Base-by-base conservation (phyloP, 2,888 invertebrate genomes). In the Falcaria lacertinaria region DNA sequence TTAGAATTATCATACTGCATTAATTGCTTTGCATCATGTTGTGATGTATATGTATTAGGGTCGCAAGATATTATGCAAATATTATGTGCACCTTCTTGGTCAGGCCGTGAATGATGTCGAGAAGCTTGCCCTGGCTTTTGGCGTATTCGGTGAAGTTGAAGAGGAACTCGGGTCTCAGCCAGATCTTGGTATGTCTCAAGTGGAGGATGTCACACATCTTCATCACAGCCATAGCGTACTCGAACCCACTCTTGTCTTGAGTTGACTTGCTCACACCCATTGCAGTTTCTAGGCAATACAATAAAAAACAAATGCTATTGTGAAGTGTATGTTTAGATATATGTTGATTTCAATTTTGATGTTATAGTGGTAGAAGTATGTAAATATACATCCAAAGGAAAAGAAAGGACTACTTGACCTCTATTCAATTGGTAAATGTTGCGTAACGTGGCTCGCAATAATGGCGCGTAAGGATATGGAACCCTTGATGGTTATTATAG, bases 191-290 rank as follows among this genome's bases (percentile, higher is more conserved):
- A 61, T 96, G 96, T 58, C 96, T 93, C 48, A 95, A 81, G 66
- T 96, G 96, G 0, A 96, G 91, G 58, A 96, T 96, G 61, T 95
- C 95, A 64, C 95, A 95, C 95, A 96, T 95, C 70, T 96, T 95
- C 95, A 96, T 96, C 3, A 96, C 96, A 50, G 96, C 96, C 92
- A 95, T 93, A 0, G 96, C 96, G 61, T 96, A 96, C 78, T 96
- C 96, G 63, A 93, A 94, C 33, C 95, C 95, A 51, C 94, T 95
- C 69, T 93, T 92, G 56, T 94, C 94, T 79, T 96, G 96, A 0
- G 95, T 95, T 52, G 91, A 92, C 74, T 95, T 95, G 60, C 94
- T 95, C 0, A 96, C 96, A 40, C 96, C 96, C 96, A 96, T 96
- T 0, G 95, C 96, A 32, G 96, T 96, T 90, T 96, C 96, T 94